Evolutionary conservation across 1,140 invertebrate genomes (phyloP), one percentile per base, ranked within the genome.

Genomic region (Coenobita brevimanus): DNA sequence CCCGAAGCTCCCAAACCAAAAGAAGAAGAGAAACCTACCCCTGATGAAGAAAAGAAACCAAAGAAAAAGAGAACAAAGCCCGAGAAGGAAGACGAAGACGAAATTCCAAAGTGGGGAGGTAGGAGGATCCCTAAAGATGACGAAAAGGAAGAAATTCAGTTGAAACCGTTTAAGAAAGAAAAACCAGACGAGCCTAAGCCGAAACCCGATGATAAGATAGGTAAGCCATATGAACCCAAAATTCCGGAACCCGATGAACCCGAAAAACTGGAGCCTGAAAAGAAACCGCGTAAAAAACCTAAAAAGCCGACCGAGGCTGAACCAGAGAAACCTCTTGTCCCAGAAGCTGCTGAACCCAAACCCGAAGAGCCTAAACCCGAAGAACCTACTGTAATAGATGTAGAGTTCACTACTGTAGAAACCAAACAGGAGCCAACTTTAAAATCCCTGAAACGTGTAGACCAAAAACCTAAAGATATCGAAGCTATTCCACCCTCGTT

Each of bases 401-500:
- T 73, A 33, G 64, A 80, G 41, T 57, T 69, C 4, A 15, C 21
- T 1, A 54, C 46, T 46, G 3, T 46, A 27, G 57, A 89, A 1
- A 81, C 71, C 43, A 85, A 73, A 38, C 62, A 79, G 71, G 75
- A 85, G 46, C 79, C 46, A 1, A 57, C 36, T 43, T 69, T 87
- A 10, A 86, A 78, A 21, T 85, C 67, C 2, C 27, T 90, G 1
- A 89, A 89, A 62, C 82, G 90, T 36, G 87, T 78, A 8, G 43
- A 89, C 71, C 82, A 86, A 33, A 90, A 89, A 50, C 76, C 89
- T 17, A 89, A 89, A 67, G 88, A 90, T 15, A 89, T 90, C 13
- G 89, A 91, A 67, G 82, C 75, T 1, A 93, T 94, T 88, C 95
- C 96, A 8, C 96, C 96, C 1, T 93, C 93, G 89, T 97, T 97